Conservation (phyloP, 1,140 invertebrate species). For the Myzus persicae region DNA sequence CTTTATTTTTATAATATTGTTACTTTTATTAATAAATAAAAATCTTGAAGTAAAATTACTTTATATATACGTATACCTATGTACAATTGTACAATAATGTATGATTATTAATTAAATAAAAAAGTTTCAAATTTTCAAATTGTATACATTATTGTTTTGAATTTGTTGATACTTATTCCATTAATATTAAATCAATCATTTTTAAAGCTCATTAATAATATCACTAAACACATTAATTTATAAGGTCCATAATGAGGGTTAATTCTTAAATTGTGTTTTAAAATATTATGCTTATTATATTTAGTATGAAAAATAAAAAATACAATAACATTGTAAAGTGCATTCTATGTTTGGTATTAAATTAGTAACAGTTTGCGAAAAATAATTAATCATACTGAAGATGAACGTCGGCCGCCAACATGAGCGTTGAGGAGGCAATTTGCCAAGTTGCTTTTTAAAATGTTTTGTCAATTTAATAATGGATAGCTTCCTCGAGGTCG, state of each 20-base stretch:
- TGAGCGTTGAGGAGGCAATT: neutral
- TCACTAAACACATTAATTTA: neutral
- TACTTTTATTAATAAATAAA: neutral
- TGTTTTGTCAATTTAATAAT: slow-evolving; percentile 21
- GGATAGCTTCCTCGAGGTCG: neutral
- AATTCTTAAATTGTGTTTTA: neutral
- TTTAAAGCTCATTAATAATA: neutral
- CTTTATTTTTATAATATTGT: neutral
- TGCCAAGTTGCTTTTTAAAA: slow-evolving; percentile 36
- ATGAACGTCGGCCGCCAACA: neutral
- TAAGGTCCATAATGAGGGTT: neutral
- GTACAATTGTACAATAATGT: neutral
- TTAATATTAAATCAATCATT: neutral
- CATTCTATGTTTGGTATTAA: neutral
- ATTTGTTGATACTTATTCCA: neutral
- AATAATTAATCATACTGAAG: slow-evolving; percentile 3
- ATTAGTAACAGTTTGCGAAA: slow-evolving; percentile 3
- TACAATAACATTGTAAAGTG: neutral
- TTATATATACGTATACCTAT: neutral
- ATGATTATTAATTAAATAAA: no score
- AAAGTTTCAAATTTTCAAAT: no score
- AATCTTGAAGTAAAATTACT: neutral
- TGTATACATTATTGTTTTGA: neutral
- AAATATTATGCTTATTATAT: neutral
- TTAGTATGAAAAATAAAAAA: neutral